Evolutionary conservation across 2,797 vertebrate genomes (phyloP), one percentile per base, ranked within the genome.

Genomic region (Nannoperca obscura): DNA sequence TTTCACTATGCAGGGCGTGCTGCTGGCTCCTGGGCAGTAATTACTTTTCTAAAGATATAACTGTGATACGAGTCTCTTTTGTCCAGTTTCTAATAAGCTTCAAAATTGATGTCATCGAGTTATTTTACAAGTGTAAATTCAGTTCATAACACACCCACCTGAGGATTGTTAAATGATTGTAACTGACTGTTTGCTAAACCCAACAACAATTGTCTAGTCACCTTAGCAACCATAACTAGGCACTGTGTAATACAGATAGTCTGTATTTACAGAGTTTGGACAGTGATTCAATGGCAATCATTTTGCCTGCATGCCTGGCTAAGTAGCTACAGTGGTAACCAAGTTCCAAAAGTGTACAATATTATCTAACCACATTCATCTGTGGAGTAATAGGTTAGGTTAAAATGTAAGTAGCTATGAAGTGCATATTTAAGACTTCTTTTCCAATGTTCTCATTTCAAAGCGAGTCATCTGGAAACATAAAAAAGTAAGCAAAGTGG

Each of bases 21-120:
- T 60, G 38, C 11, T 3, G 34, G 27, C 8, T n/a, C 62, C 27
- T 50, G 67, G 52, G 42, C 34, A 47, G 58, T 50, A 6, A 20
- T 40, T 50, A 30, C 2, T 44, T 67, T 59, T 75, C 46, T 27
- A 22, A 63, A 76, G 10, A 24, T 62, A 30, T 22, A 47, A 42
- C 40, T 54, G 34, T 22, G 47, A 50, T 22, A 47, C 0, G 20
- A 40, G 5, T 17, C 17, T 50, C 15, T 42, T 52, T 52, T 53
- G 54, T 46, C 55, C 24, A 46, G 52, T 40, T 36, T 50, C 22
- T 38, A 27, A 57, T 19, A 17, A 34, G 34, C 58, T 63, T 55
- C 8, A 55, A 50, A 47, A 15, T 34, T n/a, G 3, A 53, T 52
- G 7, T 34, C 27, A 55, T 13, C 15, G 15, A 0, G 1, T 59